Evolutionary conservation across 2,888 invertebrate genomes (phyloP).

Genomic region (Bedellia somnulentella): DNA sequence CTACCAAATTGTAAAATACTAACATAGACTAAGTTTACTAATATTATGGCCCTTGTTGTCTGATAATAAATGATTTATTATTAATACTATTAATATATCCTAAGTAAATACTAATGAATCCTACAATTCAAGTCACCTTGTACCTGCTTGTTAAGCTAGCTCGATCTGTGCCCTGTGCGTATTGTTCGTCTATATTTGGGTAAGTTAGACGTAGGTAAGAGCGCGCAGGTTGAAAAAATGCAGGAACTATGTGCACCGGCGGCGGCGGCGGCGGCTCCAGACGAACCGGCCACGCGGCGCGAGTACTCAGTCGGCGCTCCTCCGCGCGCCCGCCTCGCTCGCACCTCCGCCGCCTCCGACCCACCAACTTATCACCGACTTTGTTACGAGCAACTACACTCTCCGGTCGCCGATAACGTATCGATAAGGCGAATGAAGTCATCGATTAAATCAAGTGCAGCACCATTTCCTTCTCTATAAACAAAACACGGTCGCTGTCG

Average conservation of each 20-base stretch:
- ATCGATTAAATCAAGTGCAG: conserved; percentile 45
- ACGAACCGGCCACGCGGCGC: conserved; percentile 5
- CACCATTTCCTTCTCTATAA: conserved; percentile 6
- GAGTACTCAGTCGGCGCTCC: conserved; percentile 16
- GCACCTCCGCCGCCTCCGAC: conserved; percentile 21
- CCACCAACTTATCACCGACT: conserved; percentile 16
- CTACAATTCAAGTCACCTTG: too few species aligned
- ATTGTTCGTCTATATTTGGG: too few species aligned
- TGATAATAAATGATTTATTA: too few species aligned
- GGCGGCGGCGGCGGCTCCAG: conserved; percentile 6
- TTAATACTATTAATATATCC: too few species aligned
- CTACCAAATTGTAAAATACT: too few species aligned
- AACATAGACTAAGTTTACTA: too few species aligned
- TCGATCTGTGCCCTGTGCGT: too few species aligned
- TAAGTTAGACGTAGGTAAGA: too few species aligned
- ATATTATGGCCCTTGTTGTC: too few species aligned
- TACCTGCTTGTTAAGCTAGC: too few species aligned
- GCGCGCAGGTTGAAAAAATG: conserved; percentile 34
- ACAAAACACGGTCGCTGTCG: conserved; percentile 5
- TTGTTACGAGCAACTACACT: conserved; percentile 16
- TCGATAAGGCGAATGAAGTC: conserved; percentile 54
- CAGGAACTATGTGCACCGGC: conserved; percentile 15
- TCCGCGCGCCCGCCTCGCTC: conserved; percentile 16
- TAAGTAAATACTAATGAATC: too few species aligned
- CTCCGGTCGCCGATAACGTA: conserved; percentile 34